phyloP scores from a whole-genome alignment of 2,797 vertebrate species.

The Ispidina picta region DNA sequence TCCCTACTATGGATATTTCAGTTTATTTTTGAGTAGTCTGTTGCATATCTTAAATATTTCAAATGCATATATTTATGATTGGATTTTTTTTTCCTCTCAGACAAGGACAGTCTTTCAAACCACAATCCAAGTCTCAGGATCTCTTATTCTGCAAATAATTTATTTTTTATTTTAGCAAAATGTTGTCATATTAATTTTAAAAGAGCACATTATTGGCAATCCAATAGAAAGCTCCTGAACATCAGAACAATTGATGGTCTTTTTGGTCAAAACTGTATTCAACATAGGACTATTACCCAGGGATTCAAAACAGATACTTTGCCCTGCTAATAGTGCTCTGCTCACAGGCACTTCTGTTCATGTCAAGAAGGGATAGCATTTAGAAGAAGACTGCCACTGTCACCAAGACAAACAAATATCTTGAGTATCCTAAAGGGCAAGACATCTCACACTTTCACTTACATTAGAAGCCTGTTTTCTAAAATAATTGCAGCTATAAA shows the following conservation, averaged over 20 bases:
- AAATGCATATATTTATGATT: neutral
- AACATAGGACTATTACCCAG: neutral
- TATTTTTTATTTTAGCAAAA: neutral
- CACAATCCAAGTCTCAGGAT: neutral
- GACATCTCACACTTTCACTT: neutral
- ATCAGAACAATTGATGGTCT: neutral
- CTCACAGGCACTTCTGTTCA: neutral
- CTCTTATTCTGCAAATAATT: neutral
- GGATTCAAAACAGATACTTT: neutral
- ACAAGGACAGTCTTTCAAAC: neutral
- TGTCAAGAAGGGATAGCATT: neutral
- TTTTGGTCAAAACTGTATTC: neutral
- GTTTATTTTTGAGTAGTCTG: neutral
- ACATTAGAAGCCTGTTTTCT: neutral
- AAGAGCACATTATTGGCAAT: neutral
- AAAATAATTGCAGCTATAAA: conserved; percentile 10
- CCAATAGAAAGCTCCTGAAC: neutral
- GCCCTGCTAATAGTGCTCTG: neutral
- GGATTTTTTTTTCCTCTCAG: neutral
- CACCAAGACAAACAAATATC: conserved; percentile 28
- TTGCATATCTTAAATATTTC: neutral
- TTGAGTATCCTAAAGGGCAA: neutral
- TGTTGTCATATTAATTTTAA: neutral
- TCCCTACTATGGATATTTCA: neutral
- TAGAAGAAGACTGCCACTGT: neutral